phyloP scores from a whole-genome alignment of 2,888 invertebrate species.

The Parnassius orleans region DNA sequence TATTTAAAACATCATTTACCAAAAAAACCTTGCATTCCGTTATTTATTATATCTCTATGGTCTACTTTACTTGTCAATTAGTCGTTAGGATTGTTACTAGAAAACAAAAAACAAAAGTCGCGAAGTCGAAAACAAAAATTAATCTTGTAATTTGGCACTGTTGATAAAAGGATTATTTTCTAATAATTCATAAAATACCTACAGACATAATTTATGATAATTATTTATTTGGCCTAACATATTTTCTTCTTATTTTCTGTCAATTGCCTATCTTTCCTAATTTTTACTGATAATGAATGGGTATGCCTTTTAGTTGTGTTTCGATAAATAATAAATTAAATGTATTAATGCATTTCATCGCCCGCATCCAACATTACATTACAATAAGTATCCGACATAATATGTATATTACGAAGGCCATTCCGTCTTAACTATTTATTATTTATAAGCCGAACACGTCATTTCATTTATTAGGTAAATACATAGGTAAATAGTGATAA shows the following conservation, averaged over 20 bases:
- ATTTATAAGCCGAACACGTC: constrained; percentile 5
- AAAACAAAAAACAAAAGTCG: no score
- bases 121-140: no score
- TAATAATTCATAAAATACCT: no score
- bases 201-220: no score
- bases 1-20: no score
- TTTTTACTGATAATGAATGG: background rate
- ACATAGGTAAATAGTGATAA: background rate
- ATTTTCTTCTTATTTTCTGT: background rate
- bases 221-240: background rate
- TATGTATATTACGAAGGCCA: constrained; percentile 5
- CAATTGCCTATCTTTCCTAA: no score
- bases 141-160: no score
- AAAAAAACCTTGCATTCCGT: no score
- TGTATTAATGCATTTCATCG: background rate
- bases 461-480: background rate
- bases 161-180: no score
- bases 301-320: background rate
- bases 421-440: constrained; percentile 11
- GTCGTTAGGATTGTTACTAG: no score
- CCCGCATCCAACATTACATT: background rate
- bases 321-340: background rate
- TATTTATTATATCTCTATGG: no score
- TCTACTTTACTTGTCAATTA: no score
- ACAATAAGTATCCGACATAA: background rate